Evolutionary conservation across 2,888 invertebrate genomes (phyloP).

Genomic region (Hybos culiciformis): DNA sequence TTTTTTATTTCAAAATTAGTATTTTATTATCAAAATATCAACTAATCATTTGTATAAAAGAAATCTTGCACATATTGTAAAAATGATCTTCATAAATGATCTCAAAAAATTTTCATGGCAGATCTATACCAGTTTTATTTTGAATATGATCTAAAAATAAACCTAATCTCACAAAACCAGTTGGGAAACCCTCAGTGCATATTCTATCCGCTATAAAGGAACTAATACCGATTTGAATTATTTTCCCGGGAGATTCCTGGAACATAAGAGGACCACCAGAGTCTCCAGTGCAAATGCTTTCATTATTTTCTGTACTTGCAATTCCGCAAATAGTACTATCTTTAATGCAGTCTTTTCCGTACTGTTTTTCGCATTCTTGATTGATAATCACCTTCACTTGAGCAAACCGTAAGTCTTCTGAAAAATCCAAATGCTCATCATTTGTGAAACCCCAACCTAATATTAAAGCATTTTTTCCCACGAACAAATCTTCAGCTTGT

Average conservation of each 20-base stretch:
- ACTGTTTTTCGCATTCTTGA: conserved; percentile 19
- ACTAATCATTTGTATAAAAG: too few relatives aligned
- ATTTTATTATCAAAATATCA: too few relatives aligned
- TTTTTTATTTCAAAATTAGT: too few relatives aligned
- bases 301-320: conserved; percentile 21
- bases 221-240: conserved; percentile 30
- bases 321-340: conserved; percentile 24
- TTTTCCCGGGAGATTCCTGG: too few relatives aligned
- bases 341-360: conserved; percentile 18
- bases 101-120: too few relatives aligned
- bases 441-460: conserved; percentile 27
- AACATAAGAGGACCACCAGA: conserved; percentile 29
- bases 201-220: conserved; percentile 29
- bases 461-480: conserved; percentile 21
- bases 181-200: conserved; percentile 25
- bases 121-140: conserved; percentile 17
- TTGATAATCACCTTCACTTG: conserved; percentile 25
- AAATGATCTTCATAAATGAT: too few relatives aligned
- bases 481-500: conserved; percentile 17
- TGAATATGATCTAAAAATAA: conserved; percentile 24
- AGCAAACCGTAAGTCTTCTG: conserved; percentile 22
- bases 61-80: too few relatives aligned
- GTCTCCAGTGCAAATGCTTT: conserved; percentile 31
- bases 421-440: conserved; percentile 26
- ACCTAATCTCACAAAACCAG: conserved; percentile 27